Evolutionary conservation across 2,888 invertebrate species (phyloP).

Genomic region (Sycophila texana): DNA sequence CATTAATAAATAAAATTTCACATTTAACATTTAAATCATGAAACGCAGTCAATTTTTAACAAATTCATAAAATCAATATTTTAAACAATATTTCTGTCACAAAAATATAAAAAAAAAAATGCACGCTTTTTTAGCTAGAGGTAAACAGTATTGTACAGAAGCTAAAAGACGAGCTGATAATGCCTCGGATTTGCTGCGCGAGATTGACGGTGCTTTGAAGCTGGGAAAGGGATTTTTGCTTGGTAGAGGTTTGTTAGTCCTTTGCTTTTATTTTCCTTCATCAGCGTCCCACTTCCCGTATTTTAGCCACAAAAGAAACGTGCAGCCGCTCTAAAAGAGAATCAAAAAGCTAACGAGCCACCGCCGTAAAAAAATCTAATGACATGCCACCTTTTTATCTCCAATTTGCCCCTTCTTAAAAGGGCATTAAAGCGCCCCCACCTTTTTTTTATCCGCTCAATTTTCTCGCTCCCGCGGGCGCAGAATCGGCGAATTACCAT

Average conservation of each 20-base stretch:
- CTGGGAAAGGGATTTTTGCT: slow-evolving; percentile 81
- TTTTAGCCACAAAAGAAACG: slow-evolving; percentile 33
- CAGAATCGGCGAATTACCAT: too few species aligned
- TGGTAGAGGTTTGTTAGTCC: slow-evolving; percentile 74
- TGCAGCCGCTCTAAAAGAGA: neutral
- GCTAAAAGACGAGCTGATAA: slow-evolving; percentile 45
- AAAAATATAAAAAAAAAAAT: slow-evolving; percentile 20
- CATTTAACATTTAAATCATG: neutral
- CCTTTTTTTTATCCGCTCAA: too few species aligned
- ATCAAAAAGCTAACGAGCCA: slow-evolving; percentile 9
- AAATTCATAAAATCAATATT: neutral
- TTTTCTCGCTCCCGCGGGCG: too few species aligned
- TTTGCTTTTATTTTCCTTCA: slow-evolving; percentile 30
- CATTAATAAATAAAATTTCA: neutral
- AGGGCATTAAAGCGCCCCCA: too few species aligned
- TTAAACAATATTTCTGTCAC: neutral
- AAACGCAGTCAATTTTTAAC: neutral
- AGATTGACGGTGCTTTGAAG: slow-evolving; percentile 80
- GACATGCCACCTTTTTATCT: slow-evolving; percentile 15
- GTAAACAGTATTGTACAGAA: slow-evolving; percentile 39
- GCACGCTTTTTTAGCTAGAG: slow-evolving; percentile 50
- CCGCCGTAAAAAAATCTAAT: slow-evolving; percentile 31
- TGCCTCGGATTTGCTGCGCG: slow-evolving; percentile 77
- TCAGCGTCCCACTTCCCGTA: slow-evolving; percentile 21
- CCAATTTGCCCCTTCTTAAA: too few species aligned